These are phyloP conservation scores for Psammodynastes pulverulentus DNA, from an alignment of 2,113 vertebrate genomes.

Conservation along the genomic window DNA sequence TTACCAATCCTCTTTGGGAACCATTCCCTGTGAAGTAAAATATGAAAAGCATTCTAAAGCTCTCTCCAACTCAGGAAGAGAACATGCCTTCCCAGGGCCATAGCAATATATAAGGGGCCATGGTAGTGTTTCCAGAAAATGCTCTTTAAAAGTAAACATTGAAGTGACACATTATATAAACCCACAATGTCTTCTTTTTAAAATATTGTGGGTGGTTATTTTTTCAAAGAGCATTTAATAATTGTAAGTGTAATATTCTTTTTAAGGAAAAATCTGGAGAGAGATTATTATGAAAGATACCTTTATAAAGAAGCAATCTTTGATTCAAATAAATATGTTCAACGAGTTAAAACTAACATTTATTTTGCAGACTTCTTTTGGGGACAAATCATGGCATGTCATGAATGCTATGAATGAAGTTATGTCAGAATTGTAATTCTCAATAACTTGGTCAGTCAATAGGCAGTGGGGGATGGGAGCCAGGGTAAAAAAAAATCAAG, in stretches of 20 bases:
- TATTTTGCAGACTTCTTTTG: not conserved
- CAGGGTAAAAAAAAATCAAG: not conserved
- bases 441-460: not conserved
- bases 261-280: not conserved
- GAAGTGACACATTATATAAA: not conserved
- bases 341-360: not conserved
- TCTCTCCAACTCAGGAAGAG: slow-evolving; percentile 13
- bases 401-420: not conserved
- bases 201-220: not conserved
- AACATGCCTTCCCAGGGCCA: not conserved
- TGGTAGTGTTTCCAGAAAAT: not conserved
- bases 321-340: not conserved
- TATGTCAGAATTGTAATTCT: not conserved
- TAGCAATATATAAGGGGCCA: not conserved
- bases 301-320: not conserved
- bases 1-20: slow-evolving; percentile 6
- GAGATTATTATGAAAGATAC: not conserved
- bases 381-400: not conserved
- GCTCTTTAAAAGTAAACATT: slow-evolving; percentile 10
- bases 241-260: not conserved
- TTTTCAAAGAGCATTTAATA: not conserved
- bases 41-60: slow-evolving; percentile 17
- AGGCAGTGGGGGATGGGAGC: not conserved
- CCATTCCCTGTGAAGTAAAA: not conserved
- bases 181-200: not conserved